Evolutionary conservation across 1,140 invertebrate genomes (phyloP).

Genomic region (Psilanteris sp.): DNA sequence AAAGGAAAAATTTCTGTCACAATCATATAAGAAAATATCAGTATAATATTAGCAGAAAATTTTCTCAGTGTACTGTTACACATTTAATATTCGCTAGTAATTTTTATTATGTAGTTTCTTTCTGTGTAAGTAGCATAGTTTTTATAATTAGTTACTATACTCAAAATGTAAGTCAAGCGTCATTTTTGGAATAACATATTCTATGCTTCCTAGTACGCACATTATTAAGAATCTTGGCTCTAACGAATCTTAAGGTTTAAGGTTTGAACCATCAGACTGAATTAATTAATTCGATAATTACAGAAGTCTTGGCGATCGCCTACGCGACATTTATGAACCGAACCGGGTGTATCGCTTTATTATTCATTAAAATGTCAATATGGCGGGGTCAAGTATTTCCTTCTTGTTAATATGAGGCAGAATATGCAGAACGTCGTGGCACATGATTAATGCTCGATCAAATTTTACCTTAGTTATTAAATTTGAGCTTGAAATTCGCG

Average conservation of each 20-base stretch:
- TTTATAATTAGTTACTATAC: too few species aligned
- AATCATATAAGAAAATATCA: too few species aligned
- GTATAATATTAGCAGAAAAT: too few species aligned
- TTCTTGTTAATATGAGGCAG: constrained; percentile 43
- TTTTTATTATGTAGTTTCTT: too few species aligned
- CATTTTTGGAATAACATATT: too few species aligned
- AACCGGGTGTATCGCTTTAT: constrained; percentile 66
- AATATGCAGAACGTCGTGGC: constrained; percentile 39
- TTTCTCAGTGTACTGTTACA: too few species aligned
- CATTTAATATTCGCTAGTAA: too few species aligned
- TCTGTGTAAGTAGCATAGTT: too few species aligned
- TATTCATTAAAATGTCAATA: constrained; percentile 76
- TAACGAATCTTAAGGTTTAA: background rate
- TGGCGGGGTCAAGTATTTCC: constrained; percentile 73
- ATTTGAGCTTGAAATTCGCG: constrained; percentile 4
- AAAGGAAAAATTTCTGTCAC: too few species aligned
- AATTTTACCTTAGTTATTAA: constrained; percentile 40
- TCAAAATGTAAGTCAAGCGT: too few species aligned
- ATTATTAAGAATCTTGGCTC: too few species aligned
- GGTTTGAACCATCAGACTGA: constrained; percentile 12
- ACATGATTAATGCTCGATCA: constrained; percentile 52
- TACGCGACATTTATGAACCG: constrained; percentile 57
- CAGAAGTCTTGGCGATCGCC: constrained; percentile 63
- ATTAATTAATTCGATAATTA: constrained; percentile 74
- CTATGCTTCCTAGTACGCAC: too few species aligned